Evolutionary conservation across 2,888 invertebrate species (phyloP).

Genomic region (Diarsia brunnea): DNA sequence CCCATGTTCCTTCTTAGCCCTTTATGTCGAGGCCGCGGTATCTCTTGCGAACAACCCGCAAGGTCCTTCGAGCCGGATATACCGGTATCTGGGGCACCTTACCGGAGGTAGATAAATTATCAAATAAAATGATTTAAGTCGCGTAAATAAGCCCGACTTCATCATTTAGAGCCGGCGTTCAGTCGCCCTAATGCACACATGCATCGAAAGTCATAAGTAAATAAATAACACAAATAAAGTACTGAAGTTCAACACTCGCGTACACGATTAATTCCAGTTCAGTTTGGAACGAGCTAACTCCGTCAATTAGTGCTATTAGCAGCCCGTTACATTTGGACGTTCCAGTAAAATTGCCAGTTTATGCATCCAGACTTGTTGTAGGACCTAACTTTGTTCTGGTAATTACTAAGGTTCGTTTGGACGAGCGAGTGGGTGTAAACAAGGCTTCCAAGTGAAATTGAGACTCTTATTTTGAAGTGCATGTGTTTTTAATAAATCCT

Average conservation of each 20-base stretch:
- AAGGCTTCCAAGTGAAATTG: conserved; percentile 12
- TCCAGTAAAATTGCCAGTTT: conserved; percentile 34
- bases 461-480: neutral
- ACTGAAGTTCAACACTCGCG: conserved; percentile 32
- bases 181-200: neutral
- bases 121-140: neutral
- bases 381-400: conserved; percentile 26
- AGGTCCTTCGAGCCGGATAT: too few species aligned
- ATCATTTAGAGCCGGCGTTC: neutral
- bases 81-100: too few species aligned
- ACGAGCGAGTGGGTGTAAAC: conserved; percentile 13
- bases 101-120: too few species aligned
- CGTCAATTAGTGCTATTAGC: conserved; percentile 48
- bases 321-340: conserved; percentile 44
- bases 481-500: neutral
- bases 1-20: too few species aligned
- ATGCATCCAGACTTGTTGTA: conserved; percentile 24
- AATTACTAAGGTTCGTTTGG: conserved; percentile 11
- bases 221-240: conserved; percentile 28
- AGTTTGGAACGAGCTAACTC: conserved; percentile 48
- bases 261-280: conserved; percentile 37
- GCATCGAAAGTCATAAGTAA: conserved; percentile 12
- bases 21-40: too few species aligned
- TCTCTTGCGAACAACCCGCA: too few species aligned
- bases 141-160: neutral